A percentile compares a stretch with the other conserved stretches of the same genome.
These are phyloP conservation scores for Ditylenchus dipsaci DNA, from an alignment of 1,140 invertebrate genomes.

Conservation along the genomic window DNA sequence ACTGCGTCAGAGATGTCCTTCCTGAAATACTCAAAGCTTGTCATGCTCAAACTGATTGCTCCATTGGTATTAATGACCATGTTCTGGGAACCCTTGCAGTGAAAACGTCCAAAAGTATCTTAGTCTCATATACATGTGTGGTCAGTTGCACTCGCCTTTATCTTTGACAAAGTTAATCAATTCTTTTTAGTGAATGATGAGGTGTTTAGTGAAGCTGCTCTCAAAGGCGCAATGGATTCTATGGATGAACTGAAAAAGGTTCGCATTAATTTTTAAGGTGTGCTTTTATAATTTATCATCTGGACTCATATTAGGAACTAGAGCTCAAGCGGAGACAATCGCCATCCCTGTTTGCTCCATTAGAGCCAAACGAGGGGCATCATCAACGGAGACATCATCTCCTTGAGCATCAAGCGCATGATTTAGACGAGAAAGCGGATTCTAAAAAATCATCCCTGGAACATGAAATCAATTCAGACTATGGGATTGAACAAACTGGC, in stretches of 20 bases:
- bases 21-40: constrained; percentile 33
- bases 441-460: too few relatives aligned
- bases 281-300: too few relatives aligned
- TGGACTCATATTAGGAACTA: constrained; percentile 7
- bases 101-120: constrained; percentile 38
- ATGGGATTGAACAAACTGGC: constrained; percentile 10
- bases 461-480: constrained; percentile 9
- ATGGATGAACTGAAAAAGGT: constrained; percentile 43
- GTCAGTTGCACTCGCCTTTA: constrained; percentile 13
- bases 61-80: constrained; percentile 37
- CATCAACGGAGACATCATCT: not conserved
- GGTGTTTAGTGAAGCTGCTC: constrained; percentile 48
- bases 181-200: constrained; percentile 46
- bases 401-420: not conserved
- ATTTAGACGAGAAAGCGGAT: constrained; percentile 1
- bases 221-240: constrained; percentile 42
- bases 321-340: constrained; percentile 3
- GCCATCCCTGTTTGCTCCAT: not conserved
- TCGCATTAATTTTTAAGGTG: not conserved
- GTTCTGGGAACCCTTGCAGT: constrained; percentile 40
- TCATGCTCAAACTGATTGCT: constrained; percentile 42
- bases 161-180: not conserved
- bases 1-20: constrained; percentile 44
- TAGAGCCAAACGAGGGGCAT: not conserved
- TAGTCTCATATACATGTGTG: constrained; percentile 43